Conservation (phyloP, 1,140 invertebrate species). For the Trichonephila clavata region DNA sequence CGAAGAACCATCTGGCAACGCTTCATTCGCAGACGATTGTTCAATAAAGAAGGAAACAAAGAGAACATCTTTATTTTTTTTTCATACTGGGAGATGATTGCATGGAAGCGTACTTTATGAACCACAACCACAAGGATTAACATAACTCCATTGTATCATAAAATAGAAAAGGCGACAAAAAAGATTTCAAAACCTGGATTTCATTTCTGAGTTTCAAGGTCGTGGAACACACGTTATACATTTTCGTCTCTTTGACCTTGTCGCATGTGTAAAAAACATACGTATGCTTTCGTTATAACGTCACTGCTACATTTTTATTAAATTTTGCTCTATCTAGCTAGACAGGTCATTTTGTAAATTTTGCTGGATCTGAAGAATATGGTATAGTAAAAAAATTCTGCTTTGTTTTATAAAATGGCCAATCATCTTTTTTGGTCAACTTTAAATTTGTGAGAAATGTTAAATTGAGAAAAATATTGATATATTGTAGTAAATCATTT, state of each 20-base stretch:
- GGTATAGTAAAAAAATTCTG: too few relatives aligned
- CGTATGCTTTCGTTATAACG: neutral
- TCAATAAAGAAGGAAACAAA: constrained; percentile 36
- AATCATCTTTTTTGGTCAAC: too few relatives aligned
- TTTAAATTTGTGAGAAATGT: too few relatives aligned
- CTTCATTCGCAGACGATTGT: constrained; percentile 30
- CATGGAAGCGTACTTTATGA: constrained; percentile 27
- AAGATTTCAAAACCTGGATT: constrained; percentile 8
- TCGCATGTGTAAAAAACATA: neutral
- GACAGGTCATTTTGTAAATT: too few relatives aligned
- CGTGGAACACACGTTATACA: neutral
- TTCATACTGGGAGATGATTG: neutral
- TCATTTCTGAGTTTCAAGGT: constrained; percentile 19
- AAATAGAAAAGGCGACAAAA: neutral
- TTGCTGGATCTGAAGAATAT: too few relatives aligned
- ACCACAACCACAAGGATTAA: constrained; percentile 3
- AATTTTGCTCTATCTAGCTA: too few relatives aligned
- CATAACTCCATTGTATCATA: constrained; percentile 33
- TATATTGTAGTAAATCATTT: too few relatives aligned
- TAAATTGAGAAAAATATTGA: too few relatives aligned
- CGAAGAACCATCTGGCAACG: constrained; percentile 20
- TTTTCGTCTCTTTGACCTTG: neutral
- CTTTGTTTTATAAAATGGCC: too few relatives aligned
- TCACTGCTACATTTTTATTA: neutral
- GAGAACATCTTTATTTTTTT: constrained; percentile 1